Evolutionary conservation across 2,113 vertebrate genomes (phyloP).

Genomic region (Sebastes schlegelii): DNA sequence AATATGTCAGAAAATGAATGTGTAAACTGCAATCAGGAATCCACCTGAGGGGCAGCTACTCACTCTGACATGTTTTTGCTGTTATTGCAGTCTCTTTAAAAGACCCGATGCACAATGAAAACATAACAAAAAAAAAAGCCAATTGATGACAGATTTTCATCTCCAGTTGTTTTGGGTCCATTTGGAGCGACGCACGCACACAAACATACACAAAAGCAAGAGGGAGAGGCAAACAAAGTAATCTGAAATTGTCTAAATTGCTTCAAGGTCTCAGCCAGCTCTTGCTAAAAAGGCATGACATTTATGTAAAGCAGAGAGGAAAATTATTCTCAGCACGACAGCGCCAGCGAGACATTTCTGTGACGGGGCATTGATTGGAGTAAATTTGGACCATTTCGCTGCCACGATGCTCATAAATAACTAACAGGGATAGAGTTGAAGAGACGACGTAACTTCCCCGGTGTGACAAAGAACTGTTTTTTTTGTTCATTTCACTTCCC

Average conservation of each 20-base stretch:
- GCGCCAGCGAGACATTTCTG: conserved; percentile 48
- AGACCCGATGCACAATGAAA: conserved; percentile 5
- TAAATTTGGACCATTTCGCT: conserved; percentile 48
- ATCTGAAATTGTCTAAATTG: conserved; percentile 62
- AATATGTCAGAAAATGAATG: neutral
- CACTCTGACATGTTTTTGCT: neutral
- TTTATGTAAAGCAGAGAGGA: conserved; percentile 58
- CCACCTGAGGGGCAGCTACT: neutral
- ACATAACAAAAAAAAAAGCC: conserved; percentile 9
- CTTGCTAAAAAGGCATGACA: conserved; percentile 33
- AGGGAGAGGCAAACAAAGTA: conserved; percentile 44
- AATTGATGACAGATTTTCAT: conserved; percentile 21
- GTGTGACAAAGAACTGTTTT: neutral
- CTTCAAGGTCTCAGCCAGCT: conserved; percentile 51
- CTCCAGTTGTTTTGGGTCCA: neutral
- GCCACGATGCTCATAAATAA: conserved; percentile 46
- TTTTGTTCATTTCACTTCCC: neutral
- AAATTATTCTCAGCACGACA: conserved; percentile 50
- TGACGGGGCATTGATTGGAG: conserved; percentile 53
- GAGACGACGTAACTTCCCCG: neutral
- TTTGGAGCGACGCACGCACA: neutral
- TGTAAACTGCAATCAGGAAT: conserved; percentile 12
- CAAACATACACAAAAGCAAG: conserved; percentile 18
- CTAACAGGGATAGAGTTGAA: conserved; percentile 21
- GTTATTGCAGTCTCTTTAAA: conserved; percentile 5